Base-by-base conservation (phyloP, 1,140 invertebrate genomes). In the Megalopta genalis region DNA sequence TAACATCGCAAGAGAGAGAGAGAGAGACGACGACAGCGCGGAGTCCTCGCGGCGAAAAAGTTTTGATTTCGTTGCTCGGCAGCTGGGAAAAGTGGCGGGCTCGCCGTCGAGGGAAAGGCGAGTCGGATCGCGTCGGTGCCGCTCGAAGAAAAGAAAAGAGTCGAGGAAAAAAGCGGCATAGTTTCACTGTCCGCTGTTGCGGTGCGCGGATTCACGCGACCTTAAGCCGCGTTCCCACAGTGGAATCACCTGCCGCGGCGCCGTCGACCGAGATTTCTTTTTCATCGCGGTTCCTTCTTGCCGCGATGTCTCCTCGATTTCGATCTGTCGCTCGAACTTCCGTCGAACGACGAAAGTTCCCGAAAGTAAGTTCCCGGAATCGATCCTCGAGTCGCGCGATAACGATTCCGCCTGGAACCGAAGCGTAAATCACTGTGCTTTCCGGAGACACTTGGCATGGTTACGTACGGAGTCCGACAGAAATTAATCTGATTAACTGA, bases 151-250 rank as follows among this genome's bases (percentile, higher is more conserved):
- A 83, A 69, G 74, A 65, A 84, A 60, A 54, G 69, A 66, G 73
- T 2, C 62, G 10, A 39, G 12, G 49, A 66, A 79, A 79, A 73
- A 73, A 63, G 32, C 70, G 62, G 23, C 79, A 64, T 77, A 80
- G 79, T 80, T 77, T 77, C 73, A 57, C 42, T 79, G 77, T 73
- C 70, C 77, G 70, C 49, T 64, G 25, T 77, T 77, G 69, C 76
- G 76, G 62, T 71, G 59, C 62, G 39, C 39, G 66, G 60, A 46
- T 52, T 68, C 57, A 75, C 52, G 46, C 65, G 81, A 84, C 76
- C 77, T 60, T 60, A 74, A 82, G 65, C 46, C 60, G n/a, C n/a
- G 49, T 74, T 82, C 75, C 60, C 80, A n/a, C 27, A 27, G 49
- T 23, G 54, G 39, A 32, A 67, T 52, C 49, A 21, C 60, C 42